Percentiles rank a stretch among this genome's conserved stretches.
These are phyloP conservation scores for Macrosoma leucophasiata DNA, from an alignment of 2,888 invertebrate genomes.

Conservation along the genomic window DNA sequence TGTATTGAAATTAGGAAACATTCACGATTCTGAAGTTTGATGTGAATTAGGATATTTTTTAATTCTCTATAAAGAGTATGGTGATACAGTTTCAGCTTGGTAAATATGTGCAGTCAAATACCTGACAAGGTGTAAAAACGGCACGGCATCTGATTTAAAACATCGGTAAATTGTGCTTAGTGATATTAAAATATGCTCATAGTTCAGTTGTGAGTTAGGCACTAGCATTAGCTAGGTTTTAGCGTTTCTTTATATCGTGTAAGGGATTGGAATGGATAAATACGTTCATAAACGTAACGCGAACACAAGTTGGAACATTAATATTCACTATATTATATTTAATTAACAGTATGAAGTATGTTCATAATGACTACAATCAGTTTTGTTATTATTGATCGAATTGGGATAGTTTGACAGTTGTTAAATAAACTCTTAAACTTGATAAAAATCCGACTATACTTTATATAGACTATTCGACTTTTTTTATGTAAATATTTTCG, in stretches of 20 bases:
- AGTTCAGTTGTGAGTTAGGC: conserved; percentile 69
- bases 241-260: conserved; percentile 45
- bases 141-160: conserved; percentile 44
- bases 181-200: conserved; percentile 69
- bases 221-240: conserved; percentile 66
- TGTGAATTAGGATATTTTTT: conserved; percentile 54
- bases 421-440: no score
- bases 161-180: conserved; percentile 61
- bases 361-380: no score
- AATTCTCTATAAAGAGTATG: conserved; percentile 45
- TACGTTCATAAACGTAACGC: no score
- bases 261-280: conserved; percentile 36
- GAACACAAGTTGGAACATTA: no score
- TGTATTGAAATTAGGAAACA: conserved; percentile 38
- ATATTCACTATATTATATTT: no score
- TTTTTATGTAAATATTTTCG: conserved; percentile 53
- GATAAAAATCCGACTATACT: no score
- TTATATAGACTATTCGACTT: conserved; percentile 8
- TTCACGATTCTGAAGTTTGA: conserved; percentile 57
- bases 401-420: no score
- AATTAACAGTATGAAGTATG: no score
- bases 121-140: conserved; percentile 35
- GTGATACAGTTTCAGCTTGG: conserved; percentile 49
- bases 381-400: no score
- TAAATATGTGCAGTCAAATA: conserved; percentile 42